Evolutionary conservation across 2,113 vertebrate genomes (phyloP).

Genomic region (Glaucomys volans): DNA sequence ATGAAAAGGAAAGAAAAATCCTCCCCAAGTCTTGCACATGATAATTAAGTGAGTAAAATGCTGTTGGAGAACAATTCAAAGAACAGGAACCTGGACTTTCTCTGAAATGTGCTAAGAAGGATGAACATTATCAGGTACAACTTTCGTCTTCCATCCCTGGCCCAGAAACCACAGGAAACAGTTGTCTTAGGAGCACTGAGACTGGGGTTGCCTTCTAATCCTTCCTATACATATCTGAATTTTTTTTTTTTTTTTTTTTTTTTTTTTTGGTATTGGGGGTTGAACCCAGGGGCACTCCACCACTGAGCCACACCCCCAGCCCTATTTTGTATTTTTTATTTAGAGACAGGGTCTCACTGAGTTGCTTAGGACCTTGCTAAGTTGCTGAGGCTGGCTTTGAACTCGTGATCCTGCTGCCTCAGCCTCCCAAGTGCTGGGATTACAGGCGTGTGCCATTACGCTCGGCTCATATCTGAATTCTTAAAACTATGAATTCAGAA

Average conservation of each 20-base stretch:
- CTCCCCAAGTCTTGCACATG: constrained; percentile 58
- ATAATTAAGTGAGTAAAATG: constrained; percentile 76
- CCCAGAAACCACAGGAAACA: background rate
- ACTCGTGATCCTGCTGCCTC: too few species aligned
- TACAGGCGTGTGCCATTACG: too few species aligned
- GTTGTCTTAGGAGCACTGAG: background rate
- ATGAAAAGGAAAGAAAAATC: constrained; percentile 36
- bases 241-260: too few species aligned
- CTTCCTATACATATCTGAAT: background rate
- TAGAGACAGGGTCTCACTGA: too few species aligned
- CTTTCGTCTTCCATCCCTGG: background rate
- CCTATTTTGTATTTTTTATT: too few species aligned
- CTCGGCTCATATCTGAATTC: too few species aligned
- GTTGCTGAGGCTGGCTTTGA: too few species aligned
- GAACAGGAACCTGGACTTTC: constrained; percentile 39
- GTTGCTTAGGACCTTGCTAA: too few species aligned
- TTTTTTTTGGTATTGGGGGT: too few species aligned
- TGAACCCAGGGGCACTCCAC: too few species aligned
- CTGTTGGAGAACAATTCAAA: constrained; percentile 59
- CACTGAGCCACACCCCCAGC: too few species aligned
- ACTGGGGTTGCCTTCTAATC: background rate
- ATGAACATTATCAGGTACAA: constrained; percentile 43
- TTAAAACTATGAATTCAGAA: background rate
- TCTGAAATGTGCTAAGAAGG: constrained; percentile 60
- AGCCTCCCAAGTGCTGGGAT: too few species aligned